Evolutionary conservation across 2,888 invertebrate genomes (phyloP), one percentile per base, ranked within the genome.

Genomic region (Leucozona laternaria): DNA sequence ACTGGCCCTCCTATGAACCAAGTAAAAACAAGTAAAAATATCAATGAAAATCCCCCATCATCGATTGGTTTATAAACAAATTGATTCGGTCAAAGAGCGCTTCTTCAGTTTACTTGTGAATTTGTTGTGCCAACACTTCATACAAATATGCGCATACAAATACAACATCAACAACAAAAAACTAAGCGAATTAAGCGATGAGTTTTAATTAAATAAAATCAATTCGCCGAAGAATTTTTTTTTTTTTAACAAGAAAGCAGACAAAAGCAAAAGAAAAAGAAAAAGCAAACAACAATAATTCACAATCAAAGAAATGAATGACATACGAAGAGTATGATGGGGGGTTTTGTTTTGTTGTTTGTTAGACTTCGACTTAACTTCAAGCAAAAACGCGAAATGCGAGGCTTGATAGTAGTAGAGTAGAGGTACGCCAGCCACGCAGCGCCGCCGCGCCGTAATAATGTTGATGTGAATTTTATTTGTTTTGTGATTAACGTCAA

Each of bases 401-500:
- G 28, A 28, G 28, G 20, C 48, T 25, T 4, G 31, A 62, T 50
- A 31, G 40, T 53, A 17, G n/a, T n/a, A 45, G 40, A 34, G 10
- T 31, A 31, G 7, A 31, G 31, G 31, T 31, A 31, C 31, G 31
- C 31, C 31, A n/a, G n/a, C n/a, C n/a, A n/a, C n/a, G n/a, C n/a
- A n/a, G n/a, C n/a, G 8, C 5, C 28, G 6, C 4, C 28, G 31
- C 48, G 34, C 53, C 31, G 25, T 57, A 53, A 71, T 78, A 60
- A 78, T 78, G 48, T 68, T 73, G 31, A 68, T 60, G 15, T 53
- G 53, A 53, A 31, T 45, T 75, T 75, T 80, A 70, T 85, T 85
- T 85, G 81, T 64, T 78, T 78, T 78, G 85, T 78, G 77, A 85
- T 85, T 85, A 85, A 81, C 85, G 81, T 73, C 85, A 85, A 85